Conservation (phyloP, 2,888 invertebrate genomes). For the Scaptomyza cyrtandrae region DNA sequence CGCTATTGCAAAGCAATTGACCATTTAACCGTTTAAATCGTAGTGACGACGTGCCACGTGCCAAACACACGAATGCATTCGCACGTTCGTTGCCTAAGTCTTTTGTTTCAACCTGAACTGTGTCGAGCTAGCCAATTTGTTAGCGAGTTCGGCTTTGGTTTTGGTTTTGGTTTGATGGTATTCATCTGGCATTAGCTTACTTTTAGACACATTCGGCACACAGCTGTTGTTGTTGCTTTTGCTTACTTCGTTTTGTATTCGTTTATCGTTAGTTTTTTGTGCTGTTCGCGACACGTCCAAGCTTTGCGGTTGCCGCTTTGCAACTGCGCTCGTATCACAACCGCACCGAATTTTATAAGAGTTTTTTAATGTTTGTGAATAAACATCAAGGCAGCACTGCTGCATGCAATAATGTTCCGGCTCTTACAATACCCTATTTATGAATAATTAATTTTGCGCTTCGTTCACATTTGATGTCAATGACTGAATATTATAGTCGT, state of each 20-base stretch:
- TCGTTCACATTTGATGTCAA: neutral
- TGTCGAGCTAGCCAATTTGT: slow-evolving; percentile 49
- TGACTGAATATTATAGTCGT: neutral
- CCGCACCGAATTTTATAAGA: slow-evolving; percentile 73
- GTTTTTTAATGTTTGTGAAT: slow-evolving; percentile 25
- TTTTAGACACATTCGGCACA: slow-evolving; percentile 48
- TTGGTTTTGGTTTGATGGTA: slow-evolving; percentile 11
- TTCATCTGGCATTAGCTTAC: slow-evolving; percentile 68
- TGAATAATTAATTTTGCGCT: neutral
- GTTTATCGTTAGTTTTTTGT: slow-evolving; percentile 10
- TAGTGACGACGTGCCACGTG: slow-evolving; percentile 46
- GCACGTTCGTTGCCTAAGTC: slow-evolving; percentile 73
- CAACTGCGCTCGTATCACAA: slow-evolving; percentile 66
- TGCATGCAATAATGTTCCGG: slow-evolving; percentile 1
- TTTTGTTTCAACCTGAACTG: slow-evolving; percentile 56
- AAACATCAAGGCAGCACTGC: slow-evolving; percentile 27
- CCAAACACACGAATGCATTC: slow-evolving; percentile 38
- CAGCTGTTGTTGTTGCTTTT: slow-evolving; percentile 16
- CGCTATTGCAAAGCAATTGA: slow-evolving; percentile 56
- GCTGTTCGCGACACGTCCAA: slow-evolving; percentile 67
- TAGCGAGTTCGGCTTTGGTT: slow-evolving; percentile 14
- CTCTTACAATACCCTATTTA: slow-evolving; percentile 29
- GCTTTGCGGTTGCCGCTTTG: slow-evolving; percentile 62
- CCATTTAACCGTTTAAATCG: slow-evolving; percentile 68
- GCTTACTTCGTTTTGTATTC: slow-evolving; percentile 9